Conservation (phyloP, 2,113 vertebrate species). For the Monarcha castaneiventris region DNA sequence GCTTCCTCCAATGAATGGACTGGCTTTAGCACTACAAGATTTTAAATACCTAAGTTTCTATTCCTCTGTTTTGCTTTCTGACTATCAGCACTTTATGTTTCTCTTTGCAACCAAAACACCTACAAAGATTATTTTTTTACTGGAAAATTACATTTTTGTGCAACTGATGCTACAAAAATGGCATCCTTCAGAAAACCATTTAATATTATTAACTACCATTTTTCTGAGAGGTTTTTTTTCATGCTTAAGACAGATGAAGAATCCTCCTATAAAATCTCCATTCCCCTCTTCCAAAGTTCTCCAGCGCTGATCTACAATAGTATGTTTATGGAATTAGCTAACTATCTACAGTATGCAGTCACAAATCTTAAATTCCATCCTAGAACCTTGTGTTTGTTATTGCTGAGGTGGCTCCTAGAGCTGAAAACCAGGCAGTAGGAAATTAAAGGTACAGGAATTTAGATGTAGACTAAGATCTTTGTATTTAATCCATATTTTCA, state of each 20-base stretch:
- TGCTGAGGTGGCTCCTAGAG: neutral
- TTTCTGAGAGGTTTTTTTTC: neutral
- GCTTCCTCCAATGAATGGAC: neutral
- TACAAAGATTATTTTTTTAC: neutral
- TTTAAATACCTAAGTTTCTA: neutral
- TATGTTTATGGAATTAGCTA: neutral
- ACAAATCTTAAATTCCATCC: neutral
- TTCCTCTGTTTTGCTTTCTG: neutral
- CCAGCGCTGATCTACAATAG: neutral
- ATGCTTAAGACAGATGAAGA: neutral
- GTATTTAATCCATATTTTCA: neutral
- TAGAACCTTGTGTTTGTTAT: neutral
- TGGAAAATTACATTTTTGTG: neutral
- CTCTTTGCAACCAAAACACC: neutral
- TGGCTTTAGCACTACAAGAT: neutral
- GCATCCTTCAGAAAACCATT: neutral
- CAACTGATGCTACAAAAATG: neutral
- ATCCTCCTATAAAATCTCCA: neutral
- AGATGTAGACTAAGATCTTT: neutral
- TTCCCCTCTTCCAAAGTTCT: neutral
- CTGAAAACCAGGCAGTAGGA: neutral
- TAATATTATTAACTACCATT: neutral
- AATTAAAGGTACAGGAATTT: neutral
- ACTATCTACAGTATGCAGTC: neutral
- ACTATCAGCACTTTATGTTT: neutral